Evolutionary conservation across 2,113 vertebrate species (phyloP).

Genomic region (Callionymus lyra): DNA sequence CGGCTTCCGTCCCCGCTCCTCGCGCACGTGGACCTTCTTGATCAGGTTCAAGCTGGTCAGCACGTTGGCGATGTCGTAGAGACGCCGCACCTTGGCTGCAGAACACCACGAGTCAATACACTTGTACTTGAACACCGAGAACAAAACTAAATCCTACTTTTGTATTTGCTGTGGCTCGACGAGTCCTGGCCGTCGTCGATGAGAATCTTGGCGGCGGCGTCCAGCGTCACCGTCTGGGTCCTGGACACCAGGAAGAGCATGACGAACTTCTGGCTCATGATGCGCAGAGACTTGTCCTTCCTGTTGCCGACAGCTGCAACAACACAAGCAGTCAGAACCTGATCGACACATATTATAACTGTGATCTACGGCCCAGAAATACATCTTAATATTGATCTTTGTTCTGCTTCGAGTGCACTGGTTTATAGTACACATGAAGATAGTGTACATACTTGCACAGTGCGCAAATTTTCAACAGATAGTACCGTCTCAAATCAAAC

Average conservation of each 20-base stretch:
- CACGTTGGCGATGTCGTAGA: slow-evolving; percentile 92
- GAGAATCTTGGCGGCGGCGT: slow-evolving; percentile 82
- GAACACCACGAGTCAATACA: not conserved
- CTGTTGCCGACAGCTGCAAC: slow-evolving; percentile 72
- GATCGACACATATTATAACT: no score
- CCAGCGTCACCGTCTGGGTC: slow-evolving; percentile 82
- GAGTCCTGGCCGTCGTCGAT: slow-evolving; percentile 85
- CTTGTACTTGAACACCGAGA: not conserved
- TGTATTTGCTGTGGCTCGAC: slow-evolving; percentile 87
- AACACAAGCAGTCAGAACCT: slow-evolving; percentile 7
- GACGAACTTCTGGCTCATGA: slow-evolving; percentile 97
- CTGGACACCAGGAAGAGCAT: slow-evolving; percentile 92
- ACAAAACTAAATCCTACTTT: slow-evolving; percentile 71
- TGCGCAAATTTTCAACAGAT: no score
- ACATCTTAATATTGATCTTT: no score
- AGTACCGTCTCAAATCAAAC: no score
- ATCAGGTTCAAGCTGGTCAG: slow-evolving; percentile 85
- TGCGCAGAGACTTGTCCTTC: slow-evolving; percentile 90
- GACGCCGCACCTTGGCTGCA: slow-evolving; percentile 84
- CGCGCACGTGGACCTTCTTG: slow-evolving; percentile 81
- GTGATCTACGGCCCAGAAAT: no score
- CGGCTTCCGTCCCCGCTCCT: slow-evolving; percentile 81
- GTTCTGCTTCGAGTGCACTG: no score
- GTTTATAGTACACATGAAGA: no score
- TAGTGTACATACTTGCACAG: no score